A percentile compares a stretch with the other conserved stretches of the same genome.
Conservation (phyloP, 2,113 vertebrate genomes). For the Tonatia bakeri region DNA sequence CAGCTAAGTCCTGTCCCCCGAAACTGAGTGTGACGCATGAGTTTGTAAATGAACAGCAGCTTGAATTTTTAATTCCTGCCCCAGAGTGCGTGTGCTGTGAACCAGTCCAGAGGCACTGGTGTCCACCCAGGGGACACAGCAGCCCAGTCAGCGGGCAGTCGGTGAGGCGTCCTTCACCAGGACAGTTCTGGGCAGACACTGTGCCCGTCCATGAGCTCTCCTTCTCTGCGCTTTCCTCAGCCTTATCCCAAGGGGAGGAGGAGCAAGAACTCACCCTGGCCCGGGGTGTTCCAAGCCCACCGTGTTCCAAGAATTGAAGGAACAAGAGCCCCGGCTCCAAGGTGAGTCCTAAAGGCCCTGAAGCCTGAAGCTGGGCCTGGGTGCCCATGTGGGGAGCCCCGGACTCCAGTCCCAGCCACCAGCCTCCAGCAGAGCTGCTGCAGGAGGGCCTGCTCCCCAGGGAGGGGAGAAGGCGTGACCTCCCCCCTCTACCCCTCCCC, state of each 20-base stretch:
- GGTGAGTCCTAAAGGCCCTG: background rate
- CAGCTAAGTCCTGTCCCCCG: background rate
- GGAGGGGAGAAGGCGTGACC: background rate
- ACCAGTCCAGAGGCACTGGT: rapidly evolving
- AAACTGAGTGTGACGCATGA: background rate
- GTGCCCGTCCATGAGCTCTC: background rate
- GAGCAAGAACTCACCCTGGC: rapidly evolving
- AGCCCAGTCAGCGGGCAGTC: rapidly evolving
- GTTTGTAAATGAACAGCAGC: background rate
- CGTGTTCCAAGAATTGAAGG: no score
- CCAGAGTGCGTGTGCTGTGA: background rate
- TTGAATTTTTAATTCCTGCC: background rate
- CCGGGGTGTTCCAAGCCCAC: background rate
- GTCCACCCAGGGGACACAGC: no score
- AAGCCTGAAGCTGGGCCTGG: background rate
- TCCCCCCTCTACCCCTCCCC: background rate
- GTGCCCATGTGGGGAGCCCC: background rate
- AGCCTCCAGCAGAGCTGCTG: background rate
- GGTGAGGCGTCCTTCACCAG: background rate
- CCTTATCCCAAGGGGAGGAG: background rate
- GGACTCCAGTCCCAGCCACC: background rate
- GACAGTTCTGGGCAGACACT: rapidly evolving
- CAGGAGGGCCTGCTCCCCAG: background rate
- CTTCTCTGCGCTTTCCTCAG: background rate
- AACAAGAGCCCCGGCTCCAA: background rate